These are phyloP conservation scores for Bembecia ichneumoniformis DNA, from an alignment of 2,888 invertebrate genomes.

Conservation along the genomic window DNA sequence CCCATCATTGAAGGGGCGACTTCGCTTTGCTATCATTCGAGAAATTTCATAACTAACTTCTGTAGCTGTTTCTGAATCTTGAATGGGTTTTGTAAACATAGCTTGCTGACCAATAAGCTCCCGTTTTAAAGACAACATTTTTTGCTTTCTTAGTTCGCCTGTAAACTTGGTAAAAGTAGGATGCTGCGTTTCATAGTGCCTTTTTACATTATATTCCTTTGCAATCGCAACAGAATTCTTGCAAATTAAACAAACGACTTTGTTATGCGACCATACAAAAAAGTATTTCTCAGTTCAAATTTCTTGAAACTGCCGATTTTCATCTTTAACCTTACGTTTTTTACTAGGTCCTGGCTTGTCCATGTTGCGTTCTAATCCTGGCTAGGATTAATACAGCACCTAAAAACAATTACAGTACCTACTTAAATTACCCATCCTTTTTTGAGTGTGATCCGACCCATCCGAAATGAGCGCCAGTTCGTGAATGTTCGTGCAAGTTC, in stretches of 20 bases:
- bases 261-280: conserved; percentile 5
- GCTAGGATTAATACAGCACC: too few species aligned
- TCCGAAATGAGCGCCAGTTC: too few species aligned
- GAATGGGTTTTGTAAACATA: conserved; percentile 1
- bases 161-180: conserved; percentile 5
- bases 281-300: conserved; percentile 1
- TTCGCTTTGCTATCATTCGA: neutral
- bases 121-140: conserved; percentile 7
- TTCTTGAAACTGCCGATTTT: too few species aligned
- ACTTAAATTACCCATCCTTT: too few species aligned
- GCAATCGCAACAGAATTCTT: conserved; percentile 7
- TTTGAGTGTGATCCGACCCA: too few species aligned
- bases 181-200: conserved; percentile 8
- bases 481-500: too few species aligned
- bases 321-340: too few species aligned
- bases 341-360: too few species aligned
- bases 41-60: neutral
- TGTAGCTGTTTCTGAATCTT: neutral
- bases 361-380: too few species aligned
- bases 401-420: too few species aligned
- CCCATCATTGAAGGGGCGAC: neutral
- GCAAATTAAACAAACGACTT: conserved; percentile 7
- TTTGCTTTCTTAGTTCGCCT: conserved; percentile 8
- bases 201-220: conserved; percentile 9
- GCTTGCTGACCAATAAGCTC: conserved; percentile 4